These are phyloP conservation scores for Sandelia bainsii DNA, from an alignment of 2,797 vertebrate genomes.

Conservation along the genomic window DNA sequence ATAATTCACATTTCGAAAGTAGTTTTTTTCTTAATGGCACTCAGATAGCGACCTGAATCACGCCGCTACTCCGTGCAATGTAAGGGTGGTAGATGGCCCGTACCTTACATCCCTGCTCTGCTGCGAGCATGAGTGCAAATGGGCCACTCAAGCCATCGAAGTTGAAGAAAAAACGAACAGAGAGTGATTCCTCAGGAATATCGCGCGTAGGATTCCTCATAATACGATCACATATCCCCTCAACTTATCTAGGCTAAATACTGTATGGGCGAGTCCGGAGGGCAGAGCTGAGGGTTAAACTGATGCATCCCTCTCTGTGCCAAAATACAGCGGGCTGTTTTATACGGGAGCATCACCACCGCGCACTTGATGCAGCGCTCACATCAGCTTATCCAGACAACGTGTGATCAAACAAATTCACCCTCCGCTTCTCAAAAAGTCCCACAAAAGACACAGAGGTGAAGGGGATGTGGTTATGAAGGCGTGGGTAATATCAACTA, in stretches of 20 bases:
- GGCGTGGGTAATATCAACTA: slow-evolving; percentile 47
- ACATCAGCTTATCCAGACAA: slow-evolving; percentile 77
- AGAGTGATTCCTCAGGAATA: slow-evolving; percentile 67
- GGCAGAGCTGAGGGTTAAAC: slow-evolving; percentile 77
- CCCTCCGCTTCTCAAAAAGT: slow-evolving; percentile 63
- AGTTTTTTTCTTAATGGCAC: slow-evolving; percentile 69
- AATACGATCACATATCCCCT: slow-evolving; percentile 63
- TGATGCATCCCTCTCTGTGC: slow-evolving; percentile 75
- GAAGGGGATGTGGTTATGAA: slow-evolving; percentile 31
- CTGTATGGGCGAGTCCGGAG: slow-evolving; percentile 76
- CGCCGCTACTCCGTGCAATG: slow-evolving; percentile 76
- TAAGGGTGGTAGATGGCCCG: slow-evolving; percentile 78
- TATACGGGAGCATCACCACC: slow-evolving; percentile 74
- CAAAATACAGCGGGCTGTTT: slow-evolving; percentile 73
- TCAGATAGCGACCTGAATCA: slow-evolving; percentile 78
- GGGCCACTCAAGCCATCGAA: slow-evolving; percentile 81
- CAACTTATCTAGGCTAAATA: slow-evolving; percentile 76
- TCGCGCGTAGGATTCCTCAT: slow-evolving; percentile 69
- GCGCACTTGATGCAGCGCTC: slow-evolving; percentile 73
- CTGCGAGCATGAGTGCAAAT: slow-evolving; percentile 79
- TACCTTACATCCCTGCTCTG: slow-evolving; percentile 78
- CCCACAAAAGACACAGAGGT: slow-evolving; percentile 5
- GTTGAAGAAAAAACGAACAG: slow-evolving; percentile 68
- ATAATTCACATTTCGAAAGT: slow-evolving; percentile 81
- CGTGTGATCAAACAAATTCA: slow-evolving; percentile 64